A percentile compares a stretch with the other conserved stretches of the same genome.
Evolutionary conservation across 2,888 invertebrate genomes (phyloP).

Genomic region (Phengaris alcon): DNA sequence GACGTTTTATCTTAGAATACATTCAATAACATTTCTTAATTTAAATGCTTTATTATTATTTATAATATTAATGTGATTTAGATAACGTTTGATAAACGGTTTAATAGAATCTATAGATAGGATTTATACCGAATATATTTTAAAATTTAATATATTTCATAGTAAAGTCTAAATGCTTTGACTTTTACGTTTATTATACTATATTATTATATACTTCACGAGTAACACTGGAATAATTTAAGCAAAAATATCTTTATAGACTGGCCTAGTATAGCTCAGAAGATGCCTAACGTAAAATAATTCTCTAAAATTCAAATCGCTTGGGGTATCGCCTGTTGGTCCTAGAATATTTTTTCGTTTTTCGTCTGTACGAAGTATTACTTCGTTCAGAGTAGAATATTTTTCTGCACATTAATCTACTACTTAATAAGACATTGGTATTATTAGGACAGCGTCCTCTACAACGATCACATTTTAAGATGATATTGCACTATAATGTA

Average conservation of each 20-base stretch:
- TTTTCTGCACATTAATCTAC: conserved; percentile 29
- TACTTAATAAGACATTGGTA: conserved; percentile 10
- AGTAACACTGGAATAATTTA: conserved; percentile 31
- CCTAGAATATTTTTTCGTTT: conserved; percentile 36
- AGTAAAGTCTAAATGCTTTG: conserved; percentile 18
- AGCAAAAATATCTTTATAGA: conserved; percentile 35
- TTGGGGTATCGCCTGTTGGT: conserved; percentile 36
- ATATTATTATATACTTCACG: conserved; percentile 11
- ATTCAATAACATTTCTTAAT: conserved; percentile 31
- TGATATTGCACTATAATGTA: conserved; percentile 11
- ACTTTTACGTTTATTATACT: conserved; percentile 1
- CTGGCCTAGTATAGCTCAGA: conserved; percentile 34
- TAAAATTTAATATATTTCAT: conserved; percentile 25
- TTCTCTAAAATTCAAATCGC: conserved; percentile 37
- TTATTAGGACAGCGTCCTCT: conserved; percentile 21
- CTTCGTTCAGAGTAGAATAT: conserved; percentile 9
- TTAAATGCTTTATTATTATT: conserved; percentile 18
- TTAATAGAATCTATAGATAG: conserved; percentile 35
- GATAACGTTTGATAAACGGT: conserved; percentile 34
- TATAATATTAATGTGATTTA: conserved; percentile 29
- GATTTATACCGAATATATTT: conserved; percentile 29
- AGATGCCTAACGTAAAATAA: conserved; percentile 35
- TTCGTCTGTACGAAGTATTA: background rate
- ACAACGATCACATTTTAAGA: conserved; percentile 26
- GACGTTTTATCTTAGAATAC: conserved; percentile 28